Base-by-base conservation (phyloP, 2,888 invertebrate genomes). In the Arctia plantaginis region DNA sequence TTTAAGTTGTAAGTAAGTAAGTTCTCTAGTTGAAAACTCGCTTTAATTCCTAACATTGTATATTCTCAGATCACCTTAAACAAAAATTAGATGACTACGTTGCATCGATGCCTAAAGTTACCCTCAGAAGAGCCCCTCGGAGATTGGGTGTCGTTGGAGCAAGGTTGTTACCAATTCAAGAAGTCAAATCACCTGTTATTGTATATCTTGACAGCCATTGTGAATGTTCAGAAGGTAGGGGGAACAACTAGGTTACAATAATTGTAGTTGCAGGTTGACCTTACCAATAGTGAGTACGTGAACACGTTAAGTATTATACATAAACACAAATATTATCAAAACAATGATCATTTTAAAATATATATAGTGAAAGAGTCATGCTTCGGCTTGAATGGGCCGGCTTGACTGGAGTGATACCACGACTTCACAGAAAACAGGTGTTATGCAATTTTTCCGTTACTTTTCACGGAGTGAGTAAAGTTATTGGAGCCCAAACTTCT, bases 161-260 rank as follows among this genome's bases (percentile, higher is more conserved):
- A 1, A 96, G 99, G 82, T 95, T 99, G 20, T 92, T 98, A 78
- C 99, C 99, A 2, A 97, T 98, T 41, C 96, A 97, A 59, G 96
- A 97, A 70, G 98, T 98, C 55, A 97, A 96, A 39, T 98, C 98
- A 0, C 97, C 97, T 0, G 98, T 99, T 0, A 96, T 99, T 77
- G 98, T 99, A 30, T 99, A 98, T 94, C 96, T 99, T 77, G 99
- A 99, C 92, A 99, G 99, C 35, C 99, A 99, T 92, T 99, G 99
- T 94, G 99, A 99, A 94, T 99, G 99, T 92, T 97, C 98, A 30
- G 96, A 97, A 88, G 98, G 97, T 97, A 81, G 81, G 76, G 27
- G 30, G n/a, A 55, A 55, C 12, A 12, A n/a, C 51, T 47, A 47
- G 20, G 4, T 18, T 47, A 47, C 0, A 47, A 18, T 47, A 20